These are phyloP conservation scores for Lamellibrachia columna DNA, from an alignment of 2,888 invertebrate species.

Conservation along the genomic window DNA sequence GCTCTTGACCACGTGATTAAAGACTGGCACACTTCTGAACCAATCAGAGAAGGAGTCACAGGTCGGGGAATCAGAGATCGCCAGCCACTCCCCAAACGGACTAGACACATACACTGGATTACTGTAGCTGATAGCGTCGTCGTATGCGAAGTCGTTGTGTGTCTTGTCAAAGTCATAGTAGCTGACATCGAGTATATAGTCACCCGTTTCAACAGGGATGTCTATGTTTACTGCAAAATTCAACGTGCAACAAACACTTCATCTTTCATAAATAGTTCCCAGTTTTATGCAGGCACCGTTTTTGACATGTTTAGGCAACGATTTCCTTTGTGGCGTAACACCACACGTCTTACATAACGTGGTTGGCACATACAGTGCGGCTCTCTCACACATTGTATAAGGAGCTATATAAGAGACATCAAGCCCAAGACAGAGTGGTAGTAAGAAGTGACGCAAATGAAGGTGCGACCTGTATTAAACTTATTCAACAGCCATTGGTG, in stretches of 20 bases:
- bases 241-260: neutral
- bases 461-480: too few species aligned
- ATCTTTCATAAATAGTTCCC: too few species aligned
- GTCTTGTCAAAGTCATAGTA: conserved; percentile 39
- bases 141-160: conserved; percentile 43
- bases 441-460: too few species aligned
- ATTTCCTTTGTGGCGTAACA: too few species aligned
- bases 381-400: too few species aligned
- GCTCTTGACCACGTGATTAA: conserved; percentile 32
- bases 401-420: too few species aligned
- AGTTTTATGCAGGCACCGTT: too few species aligned
- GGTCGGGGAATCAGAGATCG: conserved; percentile 43
- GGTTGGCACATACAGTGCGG: too few species aligned
- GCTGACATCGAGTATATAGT: conserved; percentile 20
- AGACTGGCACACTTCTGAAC: conserved; percentile 40
- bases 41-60: conserved; percentile 51
- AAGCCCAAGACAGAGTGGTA: too few species aligned
- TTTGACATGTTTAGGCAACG: too few species aligned
- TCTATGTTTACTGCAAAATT: neutral
- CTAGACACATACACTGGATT: conserved; percentile 45
- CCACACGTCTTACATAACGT: too few species aligned
- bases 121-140: neutral
- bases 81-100: conserved; percentile 44
- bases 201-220: neutral
- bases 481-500: too few species aligned